Evolutionary conservation across 2,113 vertebrate genomes (phyloP), one percentile per base, ranked within the genome.

Genomic region (Numenius arquata): DNA sequence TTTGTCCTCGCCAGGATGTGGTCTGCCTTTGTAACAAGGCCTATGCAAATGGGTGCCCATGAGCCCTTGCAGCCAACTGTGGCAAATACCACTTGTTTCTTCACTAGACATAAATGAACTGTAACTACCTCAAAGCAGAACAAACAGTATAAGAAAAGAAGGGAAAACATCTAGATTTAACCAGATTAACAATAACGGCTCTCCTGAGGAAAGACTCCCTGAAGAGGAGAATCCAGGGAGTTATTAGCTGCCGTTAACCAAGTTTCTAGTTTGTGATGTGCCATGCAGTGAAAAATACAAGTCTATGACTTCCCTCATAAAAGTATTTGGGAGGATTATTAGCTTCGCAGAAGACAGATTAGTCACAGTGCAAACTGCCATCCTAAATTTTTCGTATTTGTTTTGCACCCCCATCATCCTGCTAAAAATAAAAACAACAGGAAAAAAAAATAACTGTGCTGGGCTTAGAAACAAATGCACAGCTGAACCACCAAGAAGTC

Each of bases 1-100:
- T 97, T 96, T 98, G 97, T 98, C 95, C 96, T 21, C 9, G 38
- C 94, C 97, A 97, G 97, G 97, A 98, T 97, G 98, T 94, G 96
- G 96, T 85, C 85, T 71, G 97, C 96, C 90, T 97, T 89, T 85
- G 95, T 87, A 95, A 95, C 59, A 59, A 95, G 96, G 76, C 91
- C 95, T 53, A 48, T 93, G 97, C 95, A 96, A 96, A 97, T 76
- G 52, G 90, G 1, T 6, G 30, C 96, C 95, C 96, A 90, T 55
- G 68, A 68, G 87, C 87, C 91, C 75, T 89, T 66, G 68, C 89
- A 85, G 78, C 70, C 38, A 5, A 70, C 95, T 7, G 88, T 47
- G 83, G 96, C 82, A 95, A 67, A 86, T 43, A 71, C 70, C 77
- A 25, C 92, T 92, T 75, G 76, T 67, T 85, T 78, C 90, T 82